These are phyloP conservation scores for Ernsta delagoae DNA, from an alignment of 2,888 invertebrate species.

Conservation along the genomic window DNA sequence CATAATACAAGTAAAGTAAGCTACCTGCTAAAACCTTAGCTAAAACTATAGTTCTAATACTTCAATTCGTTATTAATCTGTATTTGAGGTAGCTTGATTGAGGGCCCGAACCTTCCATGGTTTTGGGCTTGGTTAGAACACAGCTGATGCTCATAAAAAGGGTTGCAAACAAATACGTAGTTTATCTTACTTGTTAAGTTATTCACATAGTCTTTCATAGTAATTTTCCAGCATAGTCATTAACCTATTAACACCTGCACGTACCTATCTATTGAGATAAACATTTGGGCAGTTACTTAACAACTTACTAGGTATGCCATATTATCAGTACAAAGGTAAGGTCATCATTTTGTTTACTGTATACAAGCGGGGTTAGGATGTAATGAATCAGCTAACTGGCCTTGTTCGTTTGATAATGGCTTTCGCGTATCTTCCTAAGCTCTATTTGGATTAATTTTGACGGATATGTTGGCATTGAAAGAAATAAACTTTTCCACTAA, in stretches of 20 bases:
- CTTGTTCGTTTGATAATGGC: slow-evolving; percentile 25
- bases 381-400: slow-evolving; percentile 24
- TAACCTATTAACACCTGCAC: background rate
- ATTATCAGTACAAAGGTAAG: slow-evolving; percentile 16
- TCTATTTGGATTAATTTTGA: slow-evolving; percentile 6
- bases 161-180: no score
- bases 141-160: no score
- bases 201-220: no score
- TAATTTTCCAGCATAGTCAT: background rate
- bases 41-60: no score
- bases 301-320: slow-evolving; percentile 4
- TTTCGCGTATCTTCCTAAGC: background rate
- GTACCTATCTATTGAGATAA: background rate
- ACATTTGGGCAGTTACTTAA: slow-evolving; percentile 4
- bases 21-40: no score
- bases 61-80: no score
- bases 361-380: slow-evolving; percentile 10
- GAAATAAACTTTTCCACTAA: background rate
- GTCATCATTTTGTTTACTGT: slow-evolving; percentile 24
- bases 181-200: no score
- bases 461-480: slow-evolving; percentile 1
- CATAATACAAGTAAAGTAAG: no score
- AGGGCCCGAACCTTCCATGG: no score
- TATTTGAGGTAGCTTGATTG: no score
- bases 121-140: no score